A percentile compares a stretch with the other conserved stretches of the same genome.
These are phyloP conservation scores for Gobius niger DNA, from an alignment of 2,113 vertebrate species.

Conservation along the genomic window DNA sequence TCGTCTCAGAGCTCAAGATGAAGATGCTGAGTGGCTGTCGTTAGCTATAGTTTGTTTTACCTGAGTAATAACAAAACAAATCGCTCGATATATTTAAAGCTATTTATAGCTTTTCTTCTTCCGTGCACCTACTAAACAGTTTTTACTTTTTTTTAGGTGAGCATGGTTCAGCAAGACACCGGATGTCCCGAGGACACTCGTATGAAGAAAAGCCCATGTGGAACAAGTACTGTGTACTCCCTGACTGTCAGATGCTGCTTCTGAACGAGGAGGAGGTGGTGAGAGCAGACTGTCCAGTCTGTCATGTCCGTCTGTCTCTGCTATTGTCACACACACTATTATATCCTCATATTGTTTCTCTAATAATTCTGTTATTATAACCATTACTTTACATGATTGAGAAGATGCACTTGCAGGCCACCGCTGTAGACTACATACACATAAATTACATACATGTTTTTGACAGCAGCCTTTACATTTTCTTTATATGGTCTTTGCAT, in stretches of 20 bases:
- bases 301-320: slow-evolving; percentile 37
- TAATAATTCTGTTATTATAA: too few species aligned
- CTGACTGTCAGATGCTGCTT: slow-evolving; percentile 76
- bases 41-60: too few species aligned
- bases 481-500: too few species aligned
- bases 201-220: slow-evolving; percentile 68
- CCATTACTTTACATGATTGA: too few species aligned
- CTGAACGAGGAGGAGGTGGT: slow-evolving; percentile 77
- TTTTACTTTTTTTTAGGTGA: slow-evolving; percentile 52
- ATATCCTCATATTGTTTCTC: too few species aligned
- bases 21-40: too few species aligned
- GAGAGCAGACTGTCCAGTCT: slow-evolving; percentile 46
- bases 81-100: not conserved
- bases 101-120: not conserved
- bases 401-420: too few species aligned
- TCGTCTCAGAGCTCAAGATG: too few species aligned
- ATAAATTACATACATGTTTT: too few species aligned
- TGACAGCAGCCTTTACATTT: too few species aligned
- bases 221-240: slow-evolving; percentile 74
- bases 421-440: too few species aligned
- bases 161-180: slow-evolving; percentile 51
- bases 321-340: slow-evolving; percentile 1
- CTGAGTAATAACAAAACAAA: not conserved
- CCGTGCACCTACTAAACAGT: not conserved
- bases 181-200: slow-evolving; percentile 71